Base-by-base conservation (phyloP, 2,797 vertebrate genomes). In the Linurgus olivaceus region DNA sequence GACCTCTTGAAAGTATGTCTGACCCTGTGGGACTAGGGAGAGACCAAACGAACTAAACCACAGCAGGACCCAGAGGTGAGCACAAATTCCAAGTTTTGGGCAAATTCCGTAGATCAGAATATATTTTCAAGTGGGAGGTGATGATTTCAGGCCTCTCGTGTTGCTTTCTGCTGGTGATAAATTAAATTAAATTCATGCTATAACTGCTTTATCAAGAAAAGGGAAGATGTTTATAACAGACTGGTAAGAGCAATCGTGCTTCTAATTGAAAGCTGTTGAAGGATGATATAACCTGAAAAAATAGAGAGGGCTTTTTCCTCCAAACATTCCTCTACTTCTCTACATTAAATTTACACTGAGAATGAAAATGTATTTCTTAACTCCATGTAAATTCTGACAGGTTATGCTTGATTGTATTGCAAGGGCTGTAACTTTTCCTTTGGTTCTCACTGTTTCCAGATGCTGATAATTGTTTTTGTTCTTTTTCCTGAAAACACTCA, bases 1-100 rank as follows among this genome's bases (percentile, higher is more conserved):
- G 91, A 91, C 94, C 87, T 83, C 79, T 35, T 3, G 8, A 93
- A 96, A 94, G 62, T 95, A 7, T 88, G 89, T 59, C 89, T 96
- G 92, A 91, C 82, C 81, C 93, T 26, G 44, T 88, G 95, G 87
- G 91, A 93, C 21, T 68, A 44, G 73, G 61, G 40, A 94, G 71
- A 89, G 42, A 82, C 68, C 68, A 55, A 63, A 31, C 23, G 68
- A 92, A 44, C 45, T 71, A 79, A 42, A 83, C 88, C 15, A 29
- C 8, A 37, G 58, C 66, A 75, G 81, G 78, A 58, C 40, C 44
- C 21, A 35, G 73, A 81, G 58, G 24, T 81, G 17, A 91, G 38
- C 54, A 72, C 35, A 45, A 3, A 45, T 29, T 65, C 11, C 37
- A 55, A 72, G 71, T 17, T 75, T 61, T 25, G 86, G 57, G 65